phyloP scores from a whole-genome alignment of 2,113 vertebrate genomes.

The Ophiodon elongatus region DNA sequence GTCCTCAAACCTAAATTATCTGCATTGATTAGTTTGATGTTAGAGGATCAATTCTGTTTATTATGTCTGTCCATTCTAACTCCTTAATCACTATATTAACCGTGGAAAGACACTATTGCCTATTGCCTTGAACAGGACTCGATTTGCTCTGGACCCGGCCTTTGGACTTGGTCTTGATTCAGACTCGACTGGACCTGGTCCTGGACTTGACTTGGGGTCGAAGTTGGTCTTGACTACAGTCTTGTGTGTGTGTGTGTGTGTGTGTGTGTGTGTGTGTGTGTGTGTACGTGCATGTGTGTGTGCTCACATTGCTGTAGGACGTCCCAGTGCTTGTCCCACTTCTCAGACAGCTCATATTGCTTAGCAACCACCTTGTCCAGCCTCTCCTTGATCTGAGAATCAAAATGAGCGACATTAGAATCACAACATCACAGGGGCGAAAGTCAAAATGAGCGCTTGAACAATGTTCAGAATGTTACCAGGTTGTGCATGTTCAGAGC shows the following conservation, averaged over 20 bases:
- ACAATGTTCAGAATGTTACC: neutral
- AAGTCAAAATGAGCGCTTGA: neutral
- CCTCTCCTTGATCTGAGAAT: conserved; percentile 90
- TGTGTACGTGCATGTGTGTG: neutral
- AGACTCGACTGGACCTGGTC: neutral
- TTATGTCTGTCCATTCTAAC: neutral
- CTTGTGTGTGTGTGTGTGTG: neutral
- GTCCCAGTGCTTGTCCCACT: conserved; percentile 96
- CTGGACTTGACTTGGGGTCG: neutral
- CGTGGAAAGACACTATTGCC: neutral
- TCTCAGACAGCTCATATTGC: conserved; percentile 91
- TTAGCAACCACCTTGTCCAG: conserved; percentile 91
- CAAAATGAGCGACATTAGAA: conserved; percentile 20
- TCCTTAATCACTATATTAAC: neutral
- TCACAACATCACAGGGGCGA: neutral
- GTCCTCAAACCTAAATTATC: neutral
- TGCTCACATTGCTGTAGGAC: conserved; percentile 93
- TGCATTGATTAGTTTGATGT: neutral
- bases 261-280: neutral
- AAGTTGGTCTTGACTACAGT: neutral
- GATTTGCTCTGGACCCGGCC: neutral
- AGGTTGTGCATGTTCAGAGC: neutral
- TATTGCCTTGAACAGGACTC: neutral
- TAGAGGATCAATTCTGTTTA: neutral
- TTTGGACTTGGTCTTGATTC: neutral